Base-by-base conservation (phyloP, 2,113 vertebrate genomes). In the Pan troglodytes region DNA sequence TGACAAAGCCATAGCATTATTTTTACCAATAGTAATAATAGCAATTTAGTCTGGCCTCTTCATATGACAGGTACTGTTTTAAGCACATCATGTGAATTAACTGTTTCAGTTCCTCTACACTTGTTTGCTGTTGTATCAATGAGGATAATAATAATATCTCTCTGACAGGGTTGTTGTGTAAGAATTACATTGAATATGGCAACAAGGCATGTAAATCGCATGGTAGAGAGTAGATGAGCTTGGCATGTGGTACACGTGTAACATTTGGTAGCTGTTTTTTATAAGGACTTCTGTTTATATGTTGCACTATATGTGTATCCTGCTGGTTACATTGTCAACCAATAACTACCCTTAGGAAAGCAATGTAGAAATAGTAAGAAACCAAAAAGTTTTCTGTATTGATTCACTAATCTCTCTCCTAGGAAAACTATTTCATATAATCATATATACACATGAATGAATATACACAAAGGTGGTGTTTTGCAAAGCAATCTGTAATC, bases 281-380 rank as follows among this genome's bases (percentile, higher is more conserved):
- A 0, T 50, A 43, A 59, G 64, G 64, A 5, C 67, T 17, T 67
- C n/a, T 57, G 52, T 88, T 27, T 18, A 6, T 22, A 14, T 3
- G 6, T 4, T 32, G 30, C 14, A n/a, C 43, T 48, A 0, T 22
- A 22, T 10, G 1, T 12, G 16, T 25, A 25, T 48, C 0, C 13
- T 45, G 73, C 35, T n/a, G 48, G 25, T 12, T 22, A 8, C n/a
- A 3, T 81, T 30, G 17, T 67, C 52, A 32, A 14, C 57, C 17
- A 52, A 6, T 55, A 13, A 68, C 8, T 22, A 8, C 23, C 16
- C 6, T 80, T 25, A 35, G 45, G 68, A 73, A 68, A 87, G 23
- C 12, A 13, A 9, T 9, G 16, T 9, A 76, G 81, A 92, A 76
- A 57, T 40, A 84, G 35, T 64, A n/a, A 76, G 75, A 91, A 82